Evolutionary conservation across 2,888 invertebrate species (phyloP).

Genomic region (Magallana nippona): DNA sequence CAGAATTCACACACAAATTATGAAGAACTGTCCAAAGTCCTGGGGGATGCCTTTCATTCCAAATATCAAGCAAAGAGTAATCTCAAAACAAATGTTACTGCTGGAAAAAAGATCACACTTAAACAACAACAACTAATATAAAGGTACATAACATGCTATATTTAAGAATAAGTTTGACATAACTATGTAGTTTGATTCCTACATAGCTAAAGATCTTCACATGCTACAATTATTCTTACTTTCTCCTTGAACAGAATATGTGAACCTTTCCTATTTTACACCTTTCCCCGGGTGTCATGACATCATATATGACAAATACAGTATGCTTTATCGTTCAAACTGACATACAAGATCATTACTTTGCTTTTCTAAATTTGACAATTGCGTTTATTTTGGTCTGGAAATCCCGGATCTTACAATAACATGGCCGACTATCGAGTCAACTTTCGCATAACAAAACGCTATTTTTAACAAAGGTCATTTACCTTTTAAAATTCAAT

Average conservation of each 20-base stretch:
- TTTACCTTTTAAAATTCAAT: constrained; percentile 34
- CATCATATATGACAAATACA: neutral
- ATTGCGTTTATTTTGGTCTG: constrained; percentile 31
- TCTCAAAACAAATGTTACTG: no score
- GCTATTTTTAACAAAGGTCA: neutral
- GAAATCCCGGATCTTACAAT: constrained; percentile 24
- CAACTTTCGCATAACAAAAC: constrained; percentile 43
- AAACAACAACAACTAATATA: no score
- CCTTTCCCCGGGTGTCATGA: neutral
- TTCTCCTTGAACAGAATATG: neutral
- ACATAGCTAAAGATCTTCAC: neutral
- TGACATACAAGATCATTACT: neutral
- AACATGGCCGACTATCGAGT: constrained; percentile 52
- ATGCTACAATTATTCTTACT: no score
- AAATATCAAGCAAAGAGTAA: no score
- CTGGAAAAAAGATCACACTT: no score
- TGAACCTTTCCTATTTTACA: neutral
- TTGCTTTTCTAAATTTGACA: constrained; percentile 25
- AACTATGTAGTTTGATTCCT: neutral
- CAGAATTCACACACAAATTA: no score
- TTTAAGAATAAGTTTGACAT: no score
- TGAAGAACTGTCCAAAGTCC: no score
- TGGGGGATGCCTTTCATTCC: no score
- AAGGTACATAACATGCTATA: no score
- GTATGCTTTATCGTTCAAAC: neutral